These are phyloP conservation scores for Cotesia chilonis DNA, from an alignment of 1,140 invertebrate genomes.

Conservation along the genomic window DNA sequence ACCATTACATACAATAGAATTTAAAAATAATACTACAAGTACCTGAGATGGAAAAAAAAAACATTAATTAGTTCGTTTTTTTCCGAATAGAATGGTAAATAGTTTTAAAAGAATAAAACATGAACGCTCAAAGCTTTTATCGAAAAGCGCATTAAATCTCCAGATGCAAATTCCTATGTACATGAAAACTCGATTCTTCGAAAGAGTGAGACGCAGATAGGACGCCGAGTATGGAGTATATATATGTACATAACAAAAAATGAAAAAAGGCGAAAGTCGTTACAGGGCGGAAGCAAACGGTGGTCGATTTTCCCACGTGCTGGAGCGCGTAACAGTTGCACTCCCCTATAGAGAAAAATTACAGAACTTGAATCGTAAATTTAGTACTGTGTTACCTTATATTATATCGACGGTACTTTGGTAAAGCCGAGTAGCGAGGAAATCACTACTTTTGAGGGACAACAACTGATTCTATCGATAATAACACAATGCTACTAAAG, in stretches of 20 bases:
- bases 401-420: background rate
- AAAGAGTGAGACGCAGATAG: background rate
- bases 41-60: no score
- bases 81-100: background rate
- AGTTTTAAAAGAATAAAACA: background rate
- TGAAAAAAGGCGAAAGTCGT: conserved; percentile 27
- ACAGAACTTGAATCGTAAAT: conserved; percentile 32
- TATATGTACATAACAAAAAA: background rate
- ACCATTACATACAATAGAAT: no score
- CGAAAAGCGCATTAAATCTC: conserved; percentile 7
- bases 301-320: conserved; percentile 38
- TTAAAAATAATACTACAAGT: no score
- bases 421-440: no score
- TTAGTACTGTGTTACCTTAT: background rate
- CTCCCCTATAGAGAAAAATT: conserved; percentile 45
- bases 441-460: no score
- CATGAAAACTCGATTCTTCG: conserved; percentile 13
- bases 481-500: no score
- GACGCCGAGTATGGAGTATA: background rate
- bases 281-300: conserved; percentile 30
- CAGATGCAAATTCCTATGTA: conserved; percentile 29
- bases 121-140: conserved; percentile 6
- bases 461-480: no score
- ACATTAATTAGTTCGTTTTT: no score
- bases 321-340: conserved; percentile 45